Percentiles rank a stretch among this genome's conserved stretches.
These are phyloP conservation scores for Eristalis pertinax DNA, from an alignment of 2,888 invertebrate species.

Conservation along the genomic window DNA sequence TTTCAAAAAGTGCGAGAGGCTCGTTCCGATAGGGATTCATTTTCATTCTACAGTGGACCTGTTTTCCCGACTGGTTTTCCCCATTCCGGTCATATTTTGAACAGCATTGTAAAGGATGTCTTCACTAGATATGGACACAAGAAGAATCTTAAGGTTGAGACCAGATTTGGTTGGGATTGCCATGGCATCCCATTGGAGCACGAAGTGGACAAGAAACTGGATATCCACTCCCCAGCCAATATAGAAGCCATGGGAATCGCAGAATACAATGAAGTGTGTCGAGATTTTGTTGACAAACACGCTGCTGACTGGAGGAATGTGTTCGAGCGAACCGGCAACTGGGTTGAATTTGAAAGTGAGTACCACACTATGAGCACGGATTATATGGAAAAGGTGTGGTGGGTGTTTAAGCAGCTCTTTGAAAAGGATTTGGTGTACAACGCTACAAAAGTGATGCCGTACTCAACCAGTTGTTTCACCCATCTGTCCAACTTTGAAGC, in stretches of 20 bases:
- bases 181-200: slow-evolving; percentile 97
- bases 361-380: slow-evolving; percentile 98
- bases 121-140: slow-evolving; percentile 96
- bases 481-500: slow-evolving; percentile 98
- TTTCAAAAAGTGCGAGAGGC: slow-evolving; percentile 89
- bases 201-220: slow-evolving; percentile 92
- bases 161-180: slow-evolving; percentile 98
- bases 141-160: slow-evolving; percentile 90
- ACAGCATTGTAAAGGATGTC: slow-evolving; percentile 97
- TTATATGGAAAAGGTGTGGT: slow-evolving; percentile 99
- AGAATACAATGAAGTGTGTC: slow-evolving; percentile 95
- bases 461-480: slow-evolving; percentile 96
- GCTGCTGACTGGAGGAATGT: slow-evolving; percentile 93
- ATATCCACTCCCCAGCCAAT: slow-evolving; percentile 96
- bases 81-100: slow-evolving; percentile 97
- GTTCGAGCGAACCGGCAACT: slow-evolving; percentile 93
- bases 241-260: slow-evolving; percentile 97
- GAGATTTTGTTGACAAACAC: slow-evolving; percentile 96
- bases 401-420: slow-evolving; percentile 96
- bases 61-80: slow-evolving; percentile 98
- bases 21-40: slow-evolving; percentile 76
- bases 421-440: slow-evolving; percentile 96
- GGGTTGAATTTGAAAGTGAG: slow-evolving; percentile 98
- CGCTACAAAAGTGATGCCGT: slow-evolving; percentile 98
- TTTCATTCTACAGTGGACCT: slow-evolving; percentile 97